phyloP scores from a whole-genome alignment of 2,797 vertebrate genomes.

The Dallia pectoralis region DNA sequence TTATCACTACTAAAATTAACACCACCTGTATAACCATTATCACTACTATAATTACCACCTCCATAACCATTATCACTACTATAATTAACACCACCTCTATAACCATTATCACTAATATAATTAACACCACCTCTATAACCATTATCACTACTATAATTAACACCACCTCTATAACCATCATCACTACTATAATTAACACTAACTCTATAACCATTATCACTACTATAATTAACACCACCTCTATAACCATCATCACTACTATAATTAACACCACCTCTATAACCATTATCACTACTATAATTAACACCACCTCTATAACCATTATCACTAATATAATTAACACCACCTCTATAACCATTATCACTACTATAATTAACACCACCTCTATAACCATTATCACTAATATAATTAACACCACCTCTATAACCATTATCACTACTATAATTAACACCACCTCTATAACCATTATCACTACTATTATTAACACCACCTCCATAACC shows the following conservation, averaged over 20 bases:
- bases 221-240: neutral
- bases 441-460: neutral
- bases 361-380: neutral
- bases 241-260: neutral
- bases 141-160: neutral
- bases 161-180: slow-evolving; percentile 33
- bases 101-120: neutral
- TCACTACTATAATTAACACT: slow-evolving; percentile 31
- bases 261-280: neutral
- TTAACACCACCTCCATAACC: neutral
- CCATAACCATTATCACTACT: no score
- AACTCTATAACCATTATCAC: slow-evolving; percentile 30
- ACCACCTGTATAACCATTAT: no score
- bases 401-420: neutral
- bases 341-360: neutral
- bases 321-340: neutral
- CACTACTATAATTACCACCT: no score
- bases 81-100: neutral
- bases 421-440: neutral
- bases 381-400: neutral
- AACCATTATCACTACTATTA: neutral
- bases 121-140: neutral
- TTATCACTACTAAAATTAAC: no score
- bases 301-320: neutral
- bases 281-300: neutral